Base-by-base conservation (phyloP, 2,888 invertebrate species). In the Andricus curvator region DNA sequence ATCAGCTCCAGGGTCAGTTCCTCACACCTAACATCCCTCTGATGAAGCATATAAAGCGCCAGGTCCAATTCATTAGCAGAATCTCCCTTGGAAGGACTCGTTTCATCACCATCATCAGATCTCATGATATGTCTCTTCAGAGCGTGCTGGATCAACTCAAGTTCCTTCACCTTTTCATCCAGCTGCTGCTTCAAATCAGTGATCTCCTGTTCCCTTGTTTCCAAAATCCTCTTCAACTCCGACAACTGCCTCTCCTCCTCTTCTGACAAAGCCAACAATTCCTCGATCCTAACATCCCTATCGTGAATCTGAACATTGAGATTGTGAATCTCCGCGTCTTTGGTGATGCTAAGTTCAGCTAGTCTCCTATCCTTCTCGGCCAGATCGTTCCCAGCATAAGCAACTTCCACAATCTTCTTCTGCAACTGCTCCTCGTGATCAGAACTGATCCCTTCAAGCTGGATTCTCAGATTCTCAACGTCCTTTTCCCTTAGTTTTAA, bases 1-100 rank as follows among this genome's bases (percentile, higher is more conserved):
- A 96, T 96, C 78, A 98, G 93, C 91, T 98, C 98, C 88, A 96
- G 94, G 0, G 97, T 97, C 81, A 98, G 94, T 91, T 98, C 97
- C 89, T 98, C 97, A 90, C 97, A 97, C 1, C 97, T 94, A 81
- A 97, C 96, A 86, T 98, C 97, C 84, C 97, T 94, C 89, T 97
- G 97, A 91, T 98, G 97, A 78, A 98, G 93, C 96, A 97, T 96
- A 89, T 97, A 97, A 65, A 97, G 92, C 0, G 97, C 97, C 78
- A 97, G 93, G 89, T 97, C 97, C 78, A 97, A 93, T 91, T 97
- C 97, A 77, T 87, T 90, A 1, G 89, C 88, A 1, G 78, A 81
- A 77, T 78, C 33, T 76, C 48, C 68, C 2, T 1, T 66, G 20
- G 68, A 33, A 20, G 11, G 6, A 29, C 56, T 60, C n/a, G 70